Evolutionary conservation across 2,113 vertebrate genomes (phyloP).

Genomic region (human (Homo sapiens)): DNA sequence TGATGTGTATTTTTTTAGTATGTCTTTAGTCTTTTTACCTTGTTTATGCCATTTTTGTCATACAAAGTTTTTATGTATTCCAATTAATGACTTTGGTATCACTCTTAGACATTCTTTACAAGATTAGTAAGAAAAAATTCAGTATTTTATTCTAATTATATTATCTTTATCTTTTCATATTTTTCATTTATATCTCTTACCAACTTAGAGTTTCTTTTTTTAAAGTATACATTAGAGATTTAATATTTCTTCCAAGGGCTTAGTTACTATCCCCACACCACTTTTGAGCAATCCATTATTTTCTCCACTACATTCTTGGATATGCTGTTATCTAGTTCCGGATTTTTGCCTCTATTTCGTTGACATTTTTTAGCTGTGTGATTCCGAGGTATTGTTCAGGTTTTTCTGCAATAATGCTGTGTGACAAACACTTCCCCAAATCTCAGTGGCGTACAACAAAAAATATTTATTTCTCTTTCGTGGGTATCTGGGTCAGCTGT

Average conservation of each 20-base stretch:
- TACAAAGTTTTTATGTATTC: constrained; percentile 22
- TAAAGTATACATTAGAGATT: background rate
- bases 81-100: constrained; percentile 20
- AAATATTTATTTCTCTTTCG: background rate
- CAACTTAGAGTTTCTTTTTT: background rate
- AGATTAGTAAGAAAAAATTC: constrained; percentile 19
- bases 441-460: background rate
- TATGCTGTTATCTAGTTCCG: background rate
- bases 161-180: constrained; percentile 21
- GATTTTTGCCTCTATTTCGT: constrained; percentile 5
- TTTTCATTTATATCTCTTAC: constrained; percentile 16
- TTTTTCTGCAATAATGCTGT: background rate
- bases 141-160: constrained; percentile 15
- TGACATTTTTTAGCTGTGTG: background rate
- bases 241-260: background rate
- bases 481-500: background rate
- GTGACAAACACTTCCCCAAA: constrained; percentile 8
- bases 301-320: background rate
- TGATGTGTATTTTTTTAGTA: background rate
- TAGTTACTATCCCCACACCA: background rate
- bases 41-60: background rate
- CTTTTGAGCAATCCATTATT: constrained; percentile 14
- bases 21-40: background rate
- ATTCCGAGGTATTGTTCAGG: background rate
- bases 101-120: constrained; percentile 4